Evolutionary conservation across 1,140 invertebrate species (phyloP).

Genomic region (Drosophila nikananu): DNA sequence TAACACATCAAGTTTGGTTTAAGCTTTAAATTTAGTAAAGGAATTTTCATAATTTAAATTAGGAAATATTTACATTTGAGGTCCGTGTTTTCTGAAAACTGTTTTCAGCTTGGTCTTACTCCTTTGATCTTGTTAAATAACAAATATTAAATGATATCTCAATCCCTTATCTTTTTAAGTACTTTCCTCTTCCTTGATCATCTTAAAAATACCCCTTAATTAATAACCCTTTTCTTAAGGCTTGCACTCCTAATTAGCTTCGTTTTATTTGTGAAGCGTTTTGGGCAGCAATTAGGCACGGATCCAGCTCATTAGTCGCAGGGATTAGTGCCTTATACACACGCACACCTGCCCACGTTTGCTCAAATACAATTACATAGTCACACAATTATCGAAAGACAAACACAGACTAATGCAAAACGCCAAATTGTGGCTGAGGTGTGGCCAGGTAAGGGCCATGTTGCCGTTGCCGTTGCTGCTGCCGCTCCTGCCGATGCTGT

Average conservation of each 20-base stretch:
- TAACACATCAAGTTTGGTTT: not conserved
- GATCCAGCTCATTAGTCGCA: slow-evolving; percentile 65
- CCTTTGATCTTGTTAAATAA: not conserved
- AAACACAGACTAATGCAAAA: slow-evolving; percentile 77
- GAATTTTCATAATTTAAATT: not conserved
- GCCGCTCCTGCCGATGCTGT: slow-evolving; percentile 16
- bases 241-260: slow-evolving; percentile 24
- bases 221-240: not conserved
- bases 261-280: slow-evolving; percentile 37
- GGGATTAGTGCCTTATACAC: slow-evolving; percentile 48
- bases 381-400: slow-evolving; percentile 79
- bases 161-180: not conserved
- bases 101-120: not conserved
- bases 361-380: slow-evolving; percentile 79
- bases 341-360: slow-evolving; percentile 41
- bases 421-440: slow-evolving; percentile 74
- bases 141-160: no score
- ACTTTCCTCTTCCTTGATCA: not conserved
- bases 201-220: not conserved
- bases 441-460: slow-evolving; percentile 62
- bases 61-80: no score
- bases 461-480: slow-evolving; percentile 32
- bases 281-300: slow-evolving; percentile 55
- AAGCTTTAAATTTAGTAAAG: not conserved
- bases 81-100: no score